Evolutionary conservation across 2,113 vertebrate species (phyloP), one percentile per base, ranked within the genome.

Genomic region (Panthera uncia): DNA sequence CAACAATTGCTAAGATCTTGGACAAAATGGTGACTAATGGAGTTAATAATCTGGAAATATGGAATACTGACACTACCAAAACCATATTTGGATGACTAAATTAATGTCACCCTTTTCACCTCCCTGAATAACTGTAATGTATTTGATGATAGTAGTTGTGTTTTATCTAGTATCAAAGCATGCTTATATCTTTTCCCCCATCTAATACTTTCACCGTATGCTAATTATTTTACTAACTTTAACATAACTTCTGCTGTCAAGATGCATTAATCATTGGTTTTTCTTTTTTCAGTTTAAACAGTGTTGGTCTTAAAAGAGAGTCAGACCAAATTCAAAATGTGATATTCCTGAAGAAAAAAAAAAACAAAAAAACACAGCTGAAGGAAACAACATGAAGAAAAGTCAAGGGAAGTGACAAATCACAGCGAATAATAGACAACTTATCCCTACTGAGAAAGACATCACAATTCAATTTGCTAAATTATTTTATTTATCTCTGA

Each of bases 401-500:
- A 68, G 5, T 71, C 33, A 86, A 97, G 16, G 15, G 31, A 93
- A 84, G 55, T 69, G 61, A 93, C n/a, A 97, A 96, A 97, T 97
- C 27, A 90, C 33, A 97, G 78, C 23, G 94, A 98, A 97, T 68
- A 98, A 68, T 52, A 74, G 21, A 66, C 29, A 69, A 89, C 96
- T 80, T 94, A 12, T 90, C 88, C 23, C 23, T 84, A 94, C 52
- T 66, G 95, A 91, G n/a, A 96, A 97, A 95, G 65, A 96, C 11
- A 95, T 50, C 5, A 65, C 41, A 81, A 93, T 96, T 98, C 91
- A 50, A 93, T 97, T 78, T 55, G 38, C 89, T 98, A 97, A 98
- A 97, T 91, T 89, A 86, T 96, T 97, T 97, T 96, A 95, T 98
- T 99, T 97, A 97, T 81, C 69, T 95, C 96, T 97, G 50, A 87